These are phyloP conservation scores for Hippocampus kuda DNA, from an alignment of 2,797 vertebrate species.

Conservation along the genomic window DNA sequence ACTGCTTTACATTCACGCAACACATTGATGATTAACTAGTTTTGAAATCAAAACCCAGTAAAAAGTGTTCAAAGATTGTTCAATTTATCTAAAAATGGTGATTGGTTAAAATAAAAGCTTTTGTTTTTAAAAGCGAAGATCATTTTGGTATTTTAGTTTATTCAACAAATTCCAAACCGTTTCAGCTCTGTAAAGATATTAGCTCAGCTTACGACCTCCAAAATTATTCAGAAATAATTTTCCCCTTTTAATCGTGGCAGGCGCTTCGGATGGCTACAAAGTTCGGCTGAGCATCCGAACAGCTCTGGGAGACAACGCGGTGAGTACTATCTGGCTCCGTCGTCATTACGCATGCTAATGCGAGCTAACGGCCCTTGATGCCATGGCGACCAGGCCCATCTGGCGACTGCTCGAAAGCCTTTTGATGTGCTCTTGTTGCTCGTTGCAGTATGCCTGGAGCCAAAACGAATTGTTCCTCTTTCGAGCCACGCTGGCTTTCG, in stretches of 20 bases:
- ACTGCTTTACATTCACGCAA: no score
- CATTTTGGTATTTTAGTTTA: no score
- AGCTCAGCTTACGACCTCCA: neutral
- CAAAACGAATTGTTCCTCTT: slow-evolving; percentile 83
- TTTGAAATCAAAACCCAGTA: no score
- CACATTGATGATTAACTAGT: no score
- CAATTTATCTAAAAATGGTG: no score
- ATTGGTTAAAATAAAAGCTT: no score
- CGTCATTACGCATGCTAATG: neutral
- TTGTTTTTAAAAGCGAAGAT: no score
- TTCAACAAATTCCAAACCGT: neutral
- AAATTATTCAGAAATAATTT: neutral
- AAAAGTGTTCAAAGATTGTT: no score
- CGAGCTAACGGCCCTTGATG: neutral
- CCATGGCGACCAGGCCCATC: neutral
- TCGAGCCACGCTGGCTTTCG: slow-evolving; percentile 80
- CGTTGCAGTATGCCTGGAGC: slow-evolving; percentile 83
- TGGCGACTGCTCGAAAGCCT: neutral
- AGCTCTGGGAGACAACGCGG: slow-evolving; percentile 81
- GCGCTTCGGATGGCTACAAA: slow-evolving; percentile 68
- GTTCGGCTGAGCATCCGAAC: slow-evolving; percentile 85
- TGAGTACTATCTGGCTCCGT: slow-evolving; percentile 59
- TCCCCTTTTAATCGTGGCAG: slow-evolving; percentile 30
- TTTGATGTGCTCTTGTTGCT: neutral
- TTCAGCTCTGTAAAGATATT: neutral